Percentiles rank a stretch among this genome's conserved stretches.
Conservation (phyloP, 2,113 vertebrate genomes). For the Psittacula cyanocephala region DNA sequence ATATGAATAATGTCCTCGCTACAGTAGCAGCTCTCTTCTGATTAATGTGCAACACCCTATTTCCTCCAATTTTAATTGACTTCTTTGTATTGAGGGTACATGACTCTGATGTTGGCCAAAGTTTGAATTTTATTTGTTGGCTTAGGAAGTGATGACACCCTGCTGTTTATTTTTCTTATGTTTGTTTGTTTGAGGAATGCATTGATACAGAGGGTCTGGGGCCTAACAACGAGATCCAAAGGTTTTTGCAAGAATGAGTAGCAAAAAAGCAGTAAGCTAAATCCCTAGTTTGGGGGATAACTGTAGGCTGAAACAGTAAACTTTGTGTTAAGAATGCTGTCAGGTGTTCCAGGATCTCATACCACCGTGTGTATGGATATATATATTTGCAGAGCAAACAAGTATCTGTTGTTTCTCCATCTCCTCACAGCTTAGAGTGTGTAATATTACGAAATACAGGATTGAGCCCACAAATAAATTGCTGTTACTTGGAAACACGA, state of each 20-base stretch:
- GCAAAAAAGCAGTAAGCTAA: neutral
- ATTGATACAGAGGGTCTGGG: neutral
- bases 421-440: neutral
- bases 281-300: neutral
- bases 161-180: neutral
- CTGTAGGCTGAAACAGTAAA: neutral
- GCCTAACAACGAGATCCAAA: neutral
- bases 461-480: neutral
- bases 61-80: neutral
- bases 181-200: neutral
- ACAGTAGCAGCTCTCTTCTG: neutral
- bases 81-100: neutral
- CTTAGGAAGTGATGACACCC: neutral
- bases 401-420: neutral
- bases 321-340: neutral
- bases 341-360: neutral
- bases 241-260: neutral
- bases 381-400: neutral
- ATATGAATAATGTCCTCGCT: neutral
- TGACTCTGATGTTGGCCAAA: neutral
- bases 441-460: neutral
- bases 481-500: neutral
- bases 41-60: accelerated
- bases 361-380: neutral
- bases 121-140: neutral